phyloP scores from a whole-genome alignment of 2,888 invertebrate genomes.

The Autographa pulchrina region DNA sequence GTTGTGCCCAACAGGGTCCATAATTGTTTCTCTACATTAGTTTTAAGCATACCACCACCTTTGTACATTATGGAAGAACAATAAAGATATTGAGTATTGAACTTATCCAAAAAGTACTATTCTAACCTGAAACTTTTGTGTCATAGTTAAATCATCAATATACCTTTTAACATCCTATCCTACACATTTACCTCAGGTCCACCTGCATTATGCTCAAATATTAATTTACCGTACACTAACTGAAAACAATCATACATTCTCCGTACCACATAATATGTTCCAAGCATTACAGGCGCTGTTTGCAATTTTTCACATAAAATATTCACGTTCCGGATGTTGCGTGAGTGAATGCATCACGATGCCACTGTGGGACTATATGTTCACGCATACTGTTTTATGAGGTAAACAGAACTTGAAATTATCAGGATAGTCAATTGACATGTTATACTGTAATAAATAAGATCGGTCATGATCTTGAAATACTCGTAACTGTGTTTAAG shows the following conservation, averaged over 20 bases:
- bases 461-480: not conserved
- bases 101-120: no score
- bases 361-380: conserved; percentile 22
- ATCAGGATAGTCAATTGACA: conserved; percentile 7
- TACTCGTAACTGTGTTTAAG: not conserved
- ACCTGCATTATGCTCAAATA: not conserved
- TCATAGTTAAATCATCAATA: no score
- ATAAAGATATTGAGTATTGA: no score
- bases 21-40: no score
- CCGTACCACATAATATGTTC: conserved; percentile 40
- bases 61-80: no score
- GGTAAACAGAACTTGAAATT: conserved; percentile 30
- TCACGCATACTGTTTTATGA: conserved; percentile 31
- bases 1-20: no score
- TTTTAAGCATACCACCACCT: no score
- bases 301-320: conserved; percentile 80
- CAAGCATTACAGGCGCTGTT: conserved; percentile 52
- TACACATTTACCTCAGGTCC: no score
- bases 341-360: conserved; percentile 64
- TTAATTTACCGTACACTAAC: not conserved
- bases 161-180: no score
- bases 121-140: no score
- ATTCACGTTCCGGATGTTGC: conserved; percentile 73
- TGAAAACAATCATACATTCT: conserved; percentile 24
- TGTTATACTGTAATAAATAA: not conserved